Conservation (phyloP, 2,888 invertebrate genomes). For the Neuroscelio doddi region DNA sequence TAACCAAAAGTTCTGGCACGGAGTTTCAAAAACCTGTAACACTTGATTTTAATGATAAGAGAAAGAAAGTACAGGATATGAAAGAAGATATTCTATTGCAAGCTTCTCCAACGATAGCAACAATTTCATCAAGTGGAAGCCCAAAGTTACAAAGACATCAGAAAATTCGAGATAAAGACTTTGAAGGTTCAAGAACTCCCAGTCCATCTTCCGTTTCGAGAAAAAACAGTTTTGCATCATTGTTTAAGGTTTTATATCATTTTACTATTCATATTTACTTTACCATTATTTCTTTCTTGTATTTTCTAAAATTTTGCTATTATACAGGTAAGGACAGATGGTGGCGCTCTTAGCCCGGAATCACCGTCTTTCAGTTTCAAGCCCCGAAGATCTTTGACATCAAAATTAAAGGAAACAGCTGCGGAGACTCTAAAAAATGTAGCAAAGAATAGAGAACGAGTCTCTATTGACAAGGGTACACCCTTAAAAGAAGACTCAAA, state of each 20-base stretch:
- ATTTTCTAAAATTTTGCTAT: no score
- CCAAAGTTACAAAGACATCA: constrained; percentile 68
- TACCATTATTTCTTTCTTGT: no score
- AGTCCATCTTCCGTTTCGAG: constrained; percentile 82
- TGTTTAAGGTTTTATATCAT: constrained; percentile 78
- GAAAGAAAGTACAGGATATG: constrained; percentile 63
- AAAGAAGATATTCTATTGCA: constrained; percentile 59
- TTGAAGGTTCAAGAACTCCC: constrained; percentile 74
- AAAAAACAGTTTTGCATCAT: constrained; percentile 86
- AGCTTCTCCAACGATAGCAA: constrained; percentile 56
- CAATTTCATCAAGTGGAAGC: no score
- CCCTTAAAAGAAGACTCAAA: constrained; percentile 64
- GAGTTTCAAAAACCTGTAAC: constrained; percentile 76
- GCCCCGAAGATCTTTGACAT: constrained; percentile 66
- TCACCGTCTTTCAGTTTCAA: constrained; percentile 66
- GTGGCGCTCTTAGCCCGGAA: constrained; percentile 65
- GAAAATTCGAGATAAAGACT: constrained; percentile 61
- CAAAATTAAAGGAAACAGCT: constrained; percentile 67
- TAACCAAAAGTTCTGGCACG: constrained; percentile 69
- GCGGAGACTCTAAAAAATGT: constrained; percentile 69
- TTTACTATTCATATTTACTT: no score
- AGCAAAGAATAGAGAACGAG: constrained; percentile 68
- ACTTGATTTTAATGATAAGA: constrained; percentile 74
- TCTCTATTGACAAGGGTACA: constrained; percentile 55
- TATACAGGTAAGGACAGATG: constrained; percentile 62